These are phyloP conservation scores for Delphinapterus leucas DNA, from an alignment of 2,113 vertebrate species.

Conservation along the genomic window DNA sequence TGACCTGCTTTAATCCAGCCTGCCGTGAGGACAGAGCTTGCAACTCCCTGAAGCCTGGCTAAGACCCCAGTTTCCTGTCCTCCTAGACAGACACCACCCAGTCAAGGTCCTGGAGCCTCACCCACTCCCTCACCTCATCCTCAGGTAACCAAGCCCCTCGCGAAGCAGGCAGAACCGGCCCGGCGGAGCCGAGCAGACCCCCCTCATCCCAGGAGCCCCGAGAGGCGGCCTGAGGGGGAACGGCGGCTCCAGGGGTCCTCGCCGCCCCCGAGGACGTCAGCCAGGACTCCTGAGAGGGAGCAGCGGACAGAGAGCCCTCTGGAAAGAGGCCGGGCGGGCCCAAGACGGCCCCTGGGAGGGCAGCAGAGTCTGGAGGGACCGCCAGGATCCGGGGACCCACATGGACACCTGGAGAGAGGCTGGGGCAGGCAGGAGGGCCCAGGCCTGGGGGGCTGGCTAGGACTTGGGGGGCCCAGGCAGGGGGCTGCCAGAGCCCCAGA, in stretches of 20 bases:
- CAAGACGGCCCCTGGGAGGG: neutral
- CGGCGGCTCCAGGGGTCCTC: neutral
- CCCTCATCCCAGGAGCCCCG: conserved; percentile 53
- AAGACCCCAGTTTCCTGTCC: neutral
- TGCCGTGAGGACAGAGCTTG: neutral
- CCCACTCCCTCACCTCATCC: neutral
- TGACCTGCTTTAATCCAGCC: neutral
- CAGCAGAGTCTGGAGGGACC: conserved; percentile 34
- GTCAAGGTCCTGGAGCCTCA: neutral
- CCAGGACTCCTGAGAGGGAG: conserved; percentile 54
- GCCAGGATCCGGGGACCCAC: neutral
- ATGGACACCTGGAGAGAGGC: conserved; percentile 6
- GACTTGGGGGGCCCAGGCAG: conserved; percentile 53
- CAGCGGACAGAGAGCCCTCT: neutral
- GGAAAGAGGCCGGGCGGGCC: neutral
- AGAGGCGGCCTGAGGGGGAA: conserved; percentile 44
- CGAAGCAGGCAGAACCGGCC: conserved; percentile 55
- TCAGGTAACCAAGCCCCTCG: conserved; percentile 72
- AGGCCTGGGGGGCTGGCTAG: neutral
- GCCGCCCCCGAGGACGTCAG: neutral
- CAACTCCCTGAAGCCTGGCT: neutral
- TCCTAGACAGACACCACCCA: neutral
- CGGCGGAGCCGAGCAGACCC: conserved; percentile 56
- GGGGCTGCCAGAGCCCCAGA: neutral
- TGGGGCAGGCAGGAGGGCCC: conserved; percentile 36